phyloP scores from a whole-genome alignment of 2,797 vertebrate species.

The Arnoldichthys spilopterus region DNA sequence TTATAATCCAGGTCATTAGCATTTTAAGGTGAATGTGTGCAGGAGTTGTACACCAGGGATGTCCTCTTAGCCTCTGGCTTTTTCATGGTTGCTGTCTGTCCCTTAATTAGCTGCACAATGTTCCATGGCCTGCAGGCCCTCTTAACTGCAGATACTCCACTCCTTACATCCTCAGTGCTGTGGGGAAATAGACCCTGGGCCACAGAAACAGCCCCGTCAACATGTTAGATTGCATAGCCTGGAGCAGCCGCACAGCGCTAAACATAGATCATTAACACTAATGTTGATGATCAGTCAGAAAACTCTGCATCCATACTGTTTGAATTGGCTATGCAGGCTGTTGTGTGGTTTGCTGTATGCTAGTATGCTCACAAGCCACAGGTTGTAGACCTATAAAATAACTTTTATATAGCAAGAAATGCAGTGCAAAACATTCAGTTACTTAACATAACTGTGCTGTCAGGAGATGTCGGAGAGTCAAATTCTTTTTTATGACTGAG shows the following conservation, averaged over 20 bases:
- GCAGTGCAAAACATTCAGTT: background rate
- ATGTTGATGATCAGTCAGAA: conserved; percentile 15
- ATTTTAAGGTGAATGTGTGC: conserved; percentile 45
- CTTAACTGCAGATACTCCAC: conserved; percentile 41
- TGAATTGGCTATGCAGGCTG: background rate
- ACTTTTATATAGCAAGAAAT: conserved; percentile 9
- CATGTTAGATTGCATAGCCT: conserved; percentile 40
- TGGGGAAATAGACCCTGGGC: conserved; percentile 35
- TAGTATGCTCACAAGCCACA: background rate
- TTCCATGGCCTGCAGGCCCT: conserved; percentile 44
- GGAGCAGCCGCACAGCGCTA: conserved; percentile 8
- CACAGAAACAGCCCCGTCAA: conserved; percentile 37
- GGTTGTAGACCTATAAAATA: conserved; percentile 11
- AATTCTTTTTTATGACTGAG: conserved; percentile 23
- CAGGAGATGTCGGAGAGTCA: conserved; percentile 22
- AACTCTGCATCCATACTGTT: conserved; percentile 9
- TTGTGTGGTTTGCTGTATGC: background rate
- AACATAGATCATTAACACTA: conserved; percentile 41
- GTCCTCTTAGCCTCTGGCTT: conserved; percentile 51
- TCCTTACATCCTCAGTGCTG: conserved; percentile 41
- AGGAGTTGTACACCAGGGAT: conserved; percentile 41
- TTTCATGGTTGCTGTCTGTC: conserved; percentile 47
- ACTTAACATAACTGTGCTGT: conserved; percentile 27
- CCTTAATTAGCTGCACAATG: conserved; percentile 56
- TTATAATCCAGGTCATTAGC: conserved; percentile 47